Conservation (phyloP, 1,140 invertebrate genomes). For the Hycleus phaleratus region DNA sequence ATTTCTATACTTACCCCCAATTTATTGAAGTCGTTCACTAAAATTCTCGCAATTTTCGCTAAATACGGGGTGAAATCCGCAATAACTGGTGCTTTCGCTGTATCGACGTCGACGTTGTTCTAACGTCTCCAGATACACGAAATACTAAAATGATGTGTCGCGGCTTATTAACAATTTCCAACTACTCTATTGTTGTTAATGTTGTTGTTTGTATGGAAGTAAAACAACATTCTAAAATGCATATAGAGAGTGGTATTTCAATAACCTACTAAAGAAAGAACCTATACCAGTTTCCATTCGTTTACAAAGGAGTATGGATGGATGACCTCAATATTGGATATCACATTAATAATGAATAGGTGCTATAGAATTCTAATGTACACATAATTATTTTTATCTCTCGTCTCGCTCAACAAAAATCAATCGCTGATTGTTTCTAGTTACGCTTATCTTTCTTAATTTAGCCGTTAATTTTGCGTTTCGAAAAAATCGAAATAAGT, state of each 20-base stretch:
- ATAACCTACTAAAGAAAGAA: slow-evolving; percentile 13
- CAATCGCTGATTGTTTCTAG: not conserved
- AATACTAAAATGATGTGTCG: not conserved
- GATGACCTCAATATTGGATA: too few relatives aligned
- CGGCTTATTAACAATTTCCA: not conserved
- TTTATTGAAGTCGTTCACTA: too few relatives aligned
- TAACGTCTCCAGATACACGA: too few relatives aligned
- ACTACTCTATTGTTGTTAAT: not conserved
- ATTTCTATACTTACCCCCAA: too few relatives aligned
- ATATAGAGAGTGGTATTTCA: slow-evolving; percentile 17
- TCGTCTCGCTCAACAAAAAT: not conserved
- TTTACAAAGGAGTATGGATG: too few relatives aligned
- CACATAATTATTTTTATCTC: not conserved
- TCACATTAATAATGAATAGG: not conserved
- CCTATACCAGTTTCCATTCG: slow-evolving; percentile 16
- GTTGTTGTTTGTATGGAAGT: not conserved
- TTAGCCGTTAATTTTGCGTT: not conserved
- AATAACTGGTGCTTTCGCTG: too few relatives aligned
- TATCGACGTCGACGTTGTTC: too few relatives aligned
- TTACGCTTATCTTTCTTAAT: not conserved
- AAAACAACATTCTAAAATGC: not conserved
- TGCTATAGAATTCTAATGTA: not conserved
- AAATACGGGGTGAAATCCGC: too few relatives aligned
- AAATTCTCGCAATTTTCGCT: too few relatives aligned
- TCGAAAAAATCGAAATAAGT: not conserved